Conservation (phyloP, 2,797 vertebrate genomes). For the Crocidura indochinensis region DNA sequence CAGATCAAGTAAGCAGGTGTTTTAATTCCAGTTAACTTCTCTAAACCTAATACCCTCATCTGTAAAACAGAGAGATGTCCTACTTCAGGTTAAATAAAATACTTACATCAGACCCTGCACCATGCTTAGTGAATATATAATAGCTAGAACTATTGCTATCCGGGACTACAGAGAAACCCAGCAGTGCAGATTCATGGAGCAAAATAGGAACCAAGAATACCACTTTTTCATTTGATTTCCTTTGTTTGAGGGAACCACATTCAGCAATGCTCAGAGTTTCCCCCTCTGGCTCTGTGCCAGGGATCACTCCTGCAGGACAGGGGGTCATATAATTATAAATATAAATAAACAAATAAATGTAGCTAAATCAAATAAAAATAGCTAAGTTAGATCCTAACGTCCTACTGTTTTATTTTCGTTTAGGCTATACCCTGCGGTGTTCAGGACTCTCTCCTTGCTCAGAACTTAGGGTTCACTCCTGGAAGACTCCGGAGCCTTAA, state of each 20-base stretch:
- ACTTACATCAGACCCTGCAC: neutral
- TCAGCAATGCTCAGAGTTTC: no score
- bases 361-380: neutral
- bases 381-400: constrained; percentile 29
- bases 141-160: neutral
- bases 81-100: constrained; percentile 6
- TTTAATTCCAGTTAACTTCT: constrained; percentile 11
- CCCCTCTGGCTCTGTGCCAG: no score
- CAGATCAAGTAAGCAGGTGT: constrained; percentile 26
- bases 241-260: no score
- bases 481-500: no score
- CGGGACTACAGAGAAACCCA: constrained; percentile 34
- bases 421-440: no score
- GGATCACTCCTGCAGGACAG: no score
- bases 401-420: no score
- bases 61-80: constrained; percentile 54
- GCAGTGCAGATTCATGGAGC: neutral
- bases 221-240: neutral
- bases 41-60: constrained; percentile 34
- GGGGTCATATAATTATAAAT: no score
- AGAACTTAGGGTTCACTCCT: no score
- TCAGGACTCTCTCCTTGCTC: no score
- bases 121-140: neutral
- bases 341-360: no score
- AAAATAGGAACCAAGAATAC: neutral